Base-by-base conservation (phyloP, 2,888 invertebrate species). In the Blastobasis lacticolella region DNA sequence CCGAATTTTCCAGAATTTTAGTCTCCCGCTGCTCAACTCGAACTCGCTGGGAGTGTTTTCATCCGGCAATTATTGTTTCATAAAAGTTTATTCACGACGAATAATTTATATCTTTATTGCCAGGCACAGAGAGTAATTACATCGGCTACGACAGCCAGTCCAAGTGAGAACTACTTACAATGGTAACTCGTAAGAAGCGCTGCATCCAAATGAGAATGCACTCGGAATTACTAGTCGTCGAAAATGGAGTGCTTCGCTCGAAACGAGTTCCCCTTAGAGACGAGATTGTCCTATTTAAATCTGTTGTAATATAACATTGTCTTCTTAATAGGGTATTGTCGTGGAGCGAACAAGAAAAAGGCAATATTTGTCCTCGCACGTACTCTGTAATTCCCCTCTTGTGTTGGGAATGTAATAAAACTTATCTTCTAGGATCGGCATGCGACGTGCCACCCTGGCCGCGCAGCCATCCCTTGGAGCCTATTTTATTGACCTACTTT, bases 381-480 rank as follows among this genome's bases (percentile, higher is more conserved):
- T 73, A 66, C 70, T 54, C 57, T 55, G 66, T 73, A 67, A 75
- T 75, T 70, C 67, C 69, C 71, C 59, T 66, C 67, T 68, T 67
- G 73, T 73, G 72, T 69, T 60, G 63, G 72, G 76, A 78, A 78
- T 77, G 77, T 75, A 78, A 82, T 83, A 78, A 80, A 81, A 80
- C 70, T 73, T 77, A 76, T 75, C 70, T 69, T 69, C 61, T 63
- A 61, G 68, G 67, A 70, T 73, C 69, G 71, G 70, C 66, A 69
- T 68, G 72, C 71, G 69, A 65, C 64, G 63, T 63, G 67, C 64
- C 58, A 54, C 61, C 62, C 63, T 61, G 52, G 44, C 43, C 49
- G 44, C 37, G 43, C 49, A 44, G 23, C 45, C 45, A 47, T 51
- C 51, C 54, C 45, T 51, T 49, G 48, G 48, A 45, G 45, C 46